A percentile compares a stretch with the other conserved stretches of the same genome.
Conservation (phyloP, 2,888 invertebrate genomes). For the Vesta saturnalis region DNA sequence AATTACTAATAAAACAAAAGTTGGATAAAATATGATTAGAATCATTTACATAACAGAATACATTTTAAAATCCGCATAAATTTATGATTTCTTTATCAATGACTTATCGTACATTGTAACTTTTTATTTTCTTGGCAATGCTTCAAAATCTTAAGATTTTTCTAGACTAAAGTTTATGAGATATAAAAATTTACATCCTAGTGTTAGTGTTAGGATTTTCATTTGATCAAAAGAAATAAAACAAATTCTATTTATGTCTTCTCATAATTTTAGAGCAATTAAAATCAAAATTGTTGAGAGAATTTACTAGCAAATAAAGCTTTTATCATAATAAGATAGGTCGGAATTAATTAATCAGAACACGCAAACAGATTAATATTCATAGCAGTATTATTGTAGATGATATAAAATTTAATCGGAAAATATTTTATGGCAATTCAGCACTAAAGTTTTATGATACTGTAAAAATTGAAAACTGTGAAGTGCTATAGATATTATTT, state of each 20-base stretch:
- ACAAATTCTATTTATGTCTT: background rate
- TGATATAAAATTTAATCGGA: too few relatives aligned
- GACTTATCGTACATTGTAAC: conserved; percentile 15
- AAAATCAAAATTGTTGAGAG: too few relatives aligned
- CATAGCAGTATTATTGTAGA: too few relatives aligned
- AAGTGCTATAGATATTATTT: too few relatives aligned
- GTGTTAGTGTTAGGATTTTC: background rate
- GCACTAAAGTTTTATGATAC: too few relatives aligned
- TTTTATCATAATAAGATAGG: too few relatives aligned
- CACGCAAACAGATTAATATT: too few relatives aligned
- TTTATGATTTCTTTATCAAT: conserved; percentile 23
- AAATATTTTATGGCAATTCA: too few relatives aligned
- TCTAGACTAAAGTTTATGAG: conserved; percentile 13
- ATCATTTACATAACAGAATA: conserved; percentile 20
- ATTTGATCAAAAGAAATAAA: background rate
- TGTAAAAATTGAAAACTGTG: too few relatives aligned
- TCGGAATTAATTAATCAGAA: too few relatives aligned
- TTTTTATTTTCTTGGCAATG: conserved; percentile 19
- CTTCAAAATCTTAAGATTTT: conserved; percentile 18
- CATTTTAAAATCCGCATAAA: conserved; percentile 20
- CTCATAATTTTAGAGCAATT: too few relatives aligned
- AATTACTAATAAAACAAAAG: conserved; percentile 17
- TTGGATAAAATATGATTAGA: conserved; percentile 14
- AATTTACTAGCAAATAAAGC: too few relatives aligned
- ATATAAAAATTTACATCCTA: conserved; percentile 15